Evolutionary conservation across 2,797 vertebrate genomes (phyloP).

Genomic region (Psittacula echo): DNA sequence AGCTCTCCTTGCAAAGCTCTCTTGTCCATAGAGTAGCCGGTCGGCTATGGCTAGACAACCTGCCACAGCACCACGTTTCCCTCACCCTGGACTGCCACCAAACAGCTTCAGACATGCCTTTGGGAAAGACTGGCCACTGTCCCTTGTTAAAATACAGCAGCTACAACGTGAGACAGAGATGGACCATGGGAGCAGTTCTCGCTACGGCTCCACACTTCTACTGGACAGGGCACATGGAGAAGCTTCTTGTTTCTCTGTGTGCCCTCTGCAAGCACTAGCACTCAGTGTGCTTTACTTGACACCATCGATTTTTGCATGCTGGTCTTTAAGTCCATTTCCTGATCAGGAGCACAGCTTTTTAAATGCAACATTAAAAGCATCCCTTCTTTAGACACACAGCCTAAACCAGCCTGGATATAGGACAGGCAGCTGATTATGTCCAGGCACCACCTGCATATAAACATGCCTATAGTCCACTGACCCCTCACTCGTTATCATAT

Average conservation of each 20-base stretch:
- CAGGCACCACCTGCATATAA: background rate
- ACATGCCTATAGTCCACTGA: background rate
- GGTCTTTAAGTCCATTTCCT: background rate
- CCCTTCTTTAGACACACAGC: background rate
- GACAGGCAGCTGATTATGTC: background rate
- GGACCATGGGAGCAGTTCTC: background rate
- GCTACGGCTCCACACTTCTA: background rate
- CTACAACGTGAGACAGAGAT: rapidly evolving
- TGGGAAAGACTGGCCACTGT: background rate
- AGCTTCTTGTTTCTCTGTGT: background rate
- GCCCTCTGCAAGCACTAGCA: background rate
- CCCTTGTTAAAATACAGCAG: background rate
- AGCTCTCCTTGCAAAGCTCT: background rate
- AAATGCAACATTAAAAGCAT: background rate
- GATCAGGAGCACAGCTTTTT: background rate
- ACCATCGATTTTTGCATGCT: rapidly evolving
- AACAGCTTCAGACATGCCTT: background rate
- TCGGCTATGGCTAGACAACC: background rate
- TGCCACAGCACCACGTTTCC: background rate
- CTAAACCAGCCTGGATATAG: background rate
- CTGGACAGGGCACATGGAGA: background rate
- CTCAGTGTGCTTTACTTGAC: rapidly evolving
- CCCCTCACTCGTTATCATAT: rapidly evolving
- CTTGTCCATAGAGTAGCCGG: background rate
- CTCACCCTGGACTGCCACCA: background rate